Conservation (phyloP, 2,113 vertebrate species). For the Mustela nigripes region DNA sequence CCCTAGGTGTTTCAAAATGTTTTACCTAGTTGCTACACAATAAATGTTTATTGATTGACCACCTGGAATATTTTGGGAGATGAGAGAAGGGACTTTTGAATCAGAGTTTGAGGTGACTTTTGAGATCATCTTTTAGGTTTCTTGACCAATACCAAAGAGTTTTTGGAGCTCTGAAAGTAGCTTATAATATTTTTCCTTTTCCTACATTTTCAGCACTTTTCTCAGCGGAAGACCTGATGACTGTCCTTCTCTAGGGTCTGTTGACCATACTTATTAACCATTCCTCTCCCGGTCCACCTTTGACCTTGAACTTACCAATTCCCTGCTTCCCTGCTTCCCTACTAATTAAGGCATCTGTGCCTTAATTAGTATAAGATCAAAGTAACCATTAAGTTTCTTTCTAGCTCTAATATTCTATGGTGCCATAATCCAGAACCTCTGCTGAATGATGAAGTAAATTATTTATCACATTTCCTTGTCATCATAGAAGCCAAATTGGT, state of each 20-base stretch:
- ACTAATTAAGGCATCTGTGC: background rate
- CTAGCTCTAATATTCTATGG: background rate
- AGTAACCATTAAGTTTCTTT: constrained; percentile 19
- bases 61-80: background rate
- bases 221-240: background rate
- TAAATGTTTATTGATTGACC: background rate
- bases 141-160: background rate
- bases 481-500: constrained; percentile 25
- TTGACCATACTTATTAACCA: background rate
- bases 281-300: background rate
- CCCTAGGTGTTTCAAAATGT: background rate
- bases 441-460: background rate
- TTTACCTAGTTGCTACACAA: background rate
- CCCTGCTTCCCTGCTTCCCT: background rate
- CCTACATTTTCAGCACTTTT: background rate
- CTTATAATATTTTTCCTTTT: background rate
- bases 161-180: background rate
- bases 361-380: constrained; percentile 26
- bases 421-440: constrained; percentile 25
- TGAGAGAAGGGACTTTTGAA: background rate
- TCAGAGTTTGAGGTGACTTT: background rate
- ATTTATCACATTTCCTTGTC: constrained; percentile 46
- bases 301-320: constrained; percentile 24
- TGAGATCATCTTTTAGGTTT: constrained; percentile 31
- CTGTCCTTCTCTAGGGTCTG: background rate